A percentile compares a stretch with the other conserved stretches of the same genome.
phyloP scores from a whole-genome alignment of 1,140 invertebrate genomes.

The Anastatus disparis region DNA sequence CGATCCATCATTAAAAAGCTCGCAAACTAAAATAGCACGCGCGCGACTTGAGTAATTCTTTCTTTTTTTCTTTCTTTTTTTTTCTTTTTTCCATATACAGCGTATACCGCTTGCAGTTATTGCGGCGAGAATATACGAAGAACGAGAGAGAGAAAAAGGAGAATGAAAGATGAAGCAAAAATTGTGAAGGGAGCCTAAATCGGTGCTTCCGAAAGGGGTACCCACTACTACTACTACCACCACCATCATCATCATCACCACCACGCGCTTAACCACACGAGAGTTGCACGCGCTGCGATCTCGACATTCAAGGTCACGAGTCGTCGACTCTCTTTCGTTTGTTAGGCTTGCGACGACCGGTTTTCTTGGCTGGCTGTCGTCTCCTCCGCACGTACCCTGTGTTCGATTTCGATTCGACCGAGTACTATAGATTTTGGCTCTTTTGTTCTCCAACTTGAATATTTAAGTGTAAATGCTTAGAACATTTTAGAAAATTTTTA shows the following conservation, averaged over 20 bases:
- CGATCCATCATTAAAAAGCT: slow-evolving; percentile 2
- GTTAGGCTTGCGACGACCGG: slow-evolving; percentile 57
- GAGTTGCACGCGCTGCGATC: slow-evolving; percentile 21
- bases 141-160: neutral
- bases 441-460: no score
- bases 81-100: neutral
- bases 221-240: neutral
- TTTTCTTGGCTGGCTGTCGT: slow-evolving; percentile 50
- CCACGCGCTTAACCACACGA: neutral
- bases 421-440: no score
- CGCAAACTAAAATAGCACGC: neutral
- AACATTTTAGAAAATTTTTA: no score
- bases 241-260: neutral
- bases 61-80: neutral
- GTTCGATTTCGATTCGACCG: slow-evolving; percentile 10
- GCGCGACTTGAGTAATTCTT: neutral
- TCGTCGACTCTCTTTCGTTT: slow-evolving; percentile 58
- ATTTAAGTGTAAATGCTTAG: no score
- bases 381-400: slow-evolving; percentile 16
- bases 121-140: neutral
- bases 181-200: slow-evolving; percentile 50
- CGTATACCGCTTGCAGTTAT: neutral
- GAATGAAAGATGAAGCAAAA: neutral
- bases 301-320: slow-evolving; percentile 65
- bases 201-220: slow-evolving; percentile 30